Base-by-base conservation (phyloP, 2,888 invertebrate genomes). In the Napeogenes inachia region DNA sequence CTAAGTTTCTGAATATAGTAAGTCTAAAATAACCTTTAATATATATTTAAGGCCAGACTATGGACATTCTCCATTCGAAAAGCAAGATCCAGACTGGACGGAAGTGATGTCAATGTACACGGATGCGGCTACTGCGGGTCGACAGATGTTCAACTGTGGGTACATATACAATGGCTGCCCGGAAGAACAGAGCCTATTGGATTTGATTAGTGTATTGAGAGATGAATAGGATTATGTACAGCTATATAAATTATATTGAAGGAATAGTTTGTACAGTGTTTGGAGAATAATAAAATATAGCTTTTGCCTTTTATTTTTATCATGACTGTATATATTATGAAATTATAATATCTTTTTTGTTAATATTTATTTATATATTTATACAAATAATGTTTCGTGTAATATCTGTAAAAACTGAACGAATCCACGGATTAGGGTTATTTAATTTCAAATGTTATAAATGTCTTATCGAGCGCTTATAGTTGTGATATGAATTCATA, bases 51-150 rank as follows among this genome's bases (percentile, higher is more conserved):
- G 93, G 0, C 93, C 93, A 38, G 91, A 92, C 74, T 91, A 93
- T 71, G 92, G 91, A 0, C 84, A 80, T 58, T 84, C 82, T 13
- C 82, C 89, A 3, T 91, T 92, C 67, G 85, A 91, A 54, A 91
- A 92, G 69, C 76, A 77, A 13, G 82, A 86, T 32, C 68, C 71
- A 6, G 79, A 80, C 0, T 80, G 79, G 77, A 74, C 76, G 54
- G 79, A 80, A 1, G 62, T 73, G 3, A 82, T 89, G 79, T 72
- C 80, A 0, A 76, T 78, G 13, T 95, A 94, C 77, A 78, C 84
- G 30, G 92, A 93, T 64, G 95, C 95, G 0, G 92, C 93, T 13
- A 82, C 82, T 45, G 93, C 93, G 46, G 95, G 95, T 0, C 82
- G 91, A 67, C 92, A 90, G 74, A 93, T 93, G 80, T 92, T 92